A percentile compares a stretch with the other conserved stretches of the same genome.
Conservation (phyloP, 2,113 vertebrate species). For the Aptenodytes patagonicus region DNA sequence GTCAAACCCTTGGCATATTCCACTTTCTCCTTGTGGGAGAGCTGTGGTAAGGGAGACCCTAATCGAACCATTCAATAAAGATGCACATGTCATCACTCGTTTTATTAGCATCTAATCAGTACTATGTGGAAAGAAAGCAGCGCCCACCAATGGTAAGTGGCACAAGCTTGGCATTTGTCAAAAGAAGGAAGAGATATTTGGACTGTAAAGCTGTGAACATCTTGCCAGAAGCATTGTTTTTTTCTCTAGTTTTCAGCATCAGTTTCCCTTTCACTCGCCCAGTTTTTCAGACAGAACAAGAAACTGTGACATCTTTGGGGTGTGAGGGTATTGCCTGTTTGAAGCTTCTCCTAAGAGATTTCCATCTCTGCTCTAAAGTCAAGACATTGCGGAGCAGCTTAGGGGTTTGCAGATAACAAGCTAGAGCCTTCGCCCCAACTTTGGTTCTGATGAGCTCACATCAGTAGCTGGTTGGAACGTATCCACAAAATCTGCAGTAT, state of each 20-base stretch:
- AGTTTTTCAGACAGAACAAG: background rate
- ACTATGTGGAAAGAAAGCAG: background rate
- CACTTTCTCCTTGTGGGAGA: background rate
- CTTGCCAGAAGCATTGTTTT: background rate
- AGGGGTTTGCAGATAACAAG: background rate
- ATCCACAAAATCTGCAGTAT: background rate
- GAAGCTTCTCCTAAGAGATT: background rate
- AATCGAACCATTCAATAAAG: background rate
- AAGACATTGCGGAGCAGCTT: background rate
- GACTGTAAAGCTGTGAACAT: background rate
- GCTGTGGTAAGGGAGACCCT: background rate
- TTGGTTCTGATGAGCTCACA: background rate
- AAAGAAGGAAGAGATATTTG: background rate
- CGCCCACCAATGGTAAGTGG: background rate
- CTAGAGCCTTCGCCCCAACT: background rate
- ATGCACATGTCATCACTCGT: background rate
- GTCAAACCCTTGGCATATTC: background rate
- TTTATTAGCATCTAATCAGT: constrained; percentile 23
- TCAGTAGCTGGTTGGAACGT: fast-evolving
- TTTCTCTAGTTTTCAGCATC: background rate
- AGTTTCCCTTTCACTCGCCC: background rate
- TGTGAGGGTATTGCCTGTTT: background rate
- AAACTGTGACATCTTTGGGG: background rate
- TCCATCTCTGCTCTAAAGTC: background rate
- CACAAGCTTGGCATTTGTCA: background rate